These are phyloP conservation scores for Catharus ustulatus DNA, from an alignment of 2,797 vertebrate species.

Conservation along the genomic window DNA sequence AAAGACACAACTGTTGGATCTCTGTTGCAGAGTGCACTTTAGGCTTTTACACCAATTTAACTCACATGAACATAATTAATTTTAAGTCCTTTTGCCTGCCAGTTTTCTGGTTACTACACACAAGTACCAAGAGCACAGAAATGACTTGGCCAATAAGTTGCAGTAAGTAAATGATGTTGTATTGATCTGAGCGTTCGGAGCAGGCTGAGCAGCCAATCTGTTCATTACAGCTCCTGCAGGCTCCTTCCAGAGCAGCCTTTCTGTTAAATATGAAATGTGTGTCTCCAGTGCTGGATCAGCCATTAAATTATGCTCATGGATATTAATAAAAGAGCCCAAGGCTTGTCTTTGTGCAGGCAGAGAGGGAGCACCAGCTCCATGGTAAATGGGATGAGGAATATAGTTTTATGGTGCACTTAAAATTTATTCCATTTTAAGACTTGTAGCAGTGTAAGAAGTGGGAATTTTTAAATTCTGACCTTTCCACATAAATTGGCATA, in stretches of 20 bases:
- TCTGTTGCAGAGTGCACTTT: background rate
- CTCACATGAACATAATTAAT: background rate
- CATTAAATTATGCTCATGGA: background rate
- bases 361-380: background rate
- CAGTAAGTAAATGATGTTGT: background rate
- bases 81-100: background rate
- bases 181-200: slow-evolving; percentile 49
- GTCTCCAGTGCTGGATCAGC: background rate
- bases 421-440: background rate
- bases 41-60: background rate
- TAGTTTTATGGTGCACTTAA: background rate
- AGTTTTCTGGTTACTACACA: background rate
- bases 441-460: background rate
- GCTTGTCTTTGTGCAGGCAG: background rate
- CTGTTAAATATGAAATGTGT: background rate
- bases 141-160: background rate
- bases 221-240: slow-evolving; percentile 35
- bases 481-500: background rate
- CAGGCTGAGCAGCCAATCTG: background rate
- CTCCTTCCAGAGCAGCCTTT: slow-evolving; percentile 32
- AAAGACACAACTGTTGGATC: fast-evolving
- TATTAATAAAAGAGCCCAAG: background rate
- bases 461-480: background rate
- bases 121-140: background rate
- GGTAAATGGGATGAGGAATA: background rate